These are phyloP conservation scores for Hippocampus barbouri DNA, from an alignment of 2,113 vertebrate species.

Conservation along the genomic window DNA sequence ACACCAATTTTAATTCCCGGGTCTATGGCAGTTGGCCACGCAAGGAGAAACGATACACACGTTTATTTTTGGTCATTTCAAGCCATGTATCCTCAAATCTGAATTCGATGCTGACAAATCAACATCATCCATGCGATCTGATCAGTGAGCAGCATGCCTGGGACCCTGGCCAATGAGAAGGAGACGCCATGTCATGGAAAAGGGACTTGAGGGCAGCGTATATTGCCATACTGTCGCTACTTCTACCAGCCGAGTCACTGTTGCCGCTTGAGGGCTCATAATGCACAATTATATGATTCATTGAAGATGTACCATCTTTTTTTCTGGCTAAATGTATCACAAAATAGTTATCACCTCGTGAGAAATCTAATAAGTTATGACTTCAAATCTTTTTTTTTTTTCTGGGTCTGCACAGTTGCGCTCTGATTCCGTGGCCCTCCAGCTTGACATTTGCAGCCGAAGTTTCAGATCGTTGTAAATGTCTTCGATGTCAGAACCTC, in stretches of 20 bases:
- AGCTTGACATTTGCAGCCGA: constrained; percentile 27
- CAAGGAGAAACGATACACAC: neutral
- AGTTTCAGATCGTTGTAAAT: constrained; percentile 15
- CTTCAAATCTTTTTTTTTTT: neutral
- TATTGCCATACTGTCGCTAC: neutral
- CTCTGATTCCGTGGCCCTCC: constrained; percentile 11
- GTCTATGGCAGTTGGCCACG: neutral
- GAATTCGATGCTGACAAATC: neutral
- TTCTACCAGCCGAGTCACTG: neutral
- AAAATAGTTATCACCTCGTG: neutral
- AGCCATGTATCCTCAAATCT: neutral
- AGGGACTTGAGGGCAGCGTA: neutral
- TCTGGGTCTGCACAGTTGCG: neutral
- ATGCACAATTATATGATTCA: neutral
- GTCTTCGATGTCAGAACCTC: constrained; percentile 11
- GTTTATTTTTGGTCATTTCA: neutral
- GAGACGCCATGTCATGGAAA: neutral
- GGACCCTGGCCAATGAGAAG: neutral
- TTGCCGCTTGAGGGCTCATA: neutral
- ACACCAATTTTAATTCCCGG: neutral
- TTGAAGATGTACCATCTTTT: neutral
- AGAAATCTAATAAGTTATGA: neutral
- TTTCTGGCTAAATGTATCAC: neutral
- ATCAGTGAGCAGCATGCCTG: neutral
- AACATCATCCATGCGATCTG: neutral